These are phyloP conservation scores for Phortica okadai DNA, from an alignment of 2,888 invertebrate species.

Conservation along the genomic window DNA sequence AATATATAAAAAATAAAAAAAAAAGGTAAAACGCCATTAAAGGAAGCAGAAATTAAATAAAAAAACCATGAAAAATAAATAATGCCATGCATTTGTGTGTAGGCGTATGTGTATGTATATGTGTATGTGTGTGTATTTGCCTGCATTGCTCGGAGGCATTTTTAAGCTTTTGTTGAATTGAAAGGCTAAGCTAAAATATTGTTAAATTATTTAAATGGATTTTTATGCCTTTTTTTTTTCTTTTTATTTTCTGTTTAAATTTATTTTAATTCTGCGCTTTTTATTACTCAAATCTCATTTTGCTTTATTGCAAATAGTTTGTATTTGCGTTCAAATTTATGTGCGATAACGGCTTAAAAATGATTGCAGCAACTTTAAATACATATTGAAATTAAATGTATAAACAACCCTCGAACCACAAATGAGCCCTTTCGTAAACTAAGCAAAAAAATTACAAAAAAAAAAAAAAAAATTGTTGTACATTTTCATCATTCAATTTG, in stretches of 20 bases:
- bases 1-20: not conserved
- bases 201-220: constrained; percentile 13
- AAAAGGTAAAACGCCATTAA: not conserved
- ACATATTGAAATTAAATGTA: not conserved
- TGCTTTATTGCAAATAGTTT: constrained; percentile 4
- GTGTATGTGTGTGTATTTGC: not conserved
- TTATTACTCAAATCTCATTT: not conserved
- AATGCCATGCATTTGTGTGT: not conserved
- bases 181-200: constrained; percentile 2
- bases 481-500: constrained; percentile 36
- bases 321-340: constrained; percentile 17
- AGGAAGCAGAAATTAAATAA: constrained; percentile 30
- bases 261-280: constrained; percentile 4
- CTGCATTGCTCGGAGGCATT: constrained; percentile 2
- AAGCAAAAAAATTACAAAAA: not conserved
- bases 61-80: constrained; percentile 23
- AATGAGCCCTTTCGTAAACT: not conserved
- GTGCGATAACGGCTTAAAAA: not conserved
- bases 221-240: not conserved
- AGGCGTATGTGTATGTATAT: not conserved
- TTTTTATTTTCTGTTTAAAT: not conserved
- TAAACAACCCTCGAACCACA: not conserved
- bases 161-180: not conserved
- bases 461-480: not conserved
- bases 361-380: constrained; percentile 7